Evolutionary conservation across 1,140 invertebrate species (phyloP).

Genomic region (Zaprionus ghesquierei): DNA sequence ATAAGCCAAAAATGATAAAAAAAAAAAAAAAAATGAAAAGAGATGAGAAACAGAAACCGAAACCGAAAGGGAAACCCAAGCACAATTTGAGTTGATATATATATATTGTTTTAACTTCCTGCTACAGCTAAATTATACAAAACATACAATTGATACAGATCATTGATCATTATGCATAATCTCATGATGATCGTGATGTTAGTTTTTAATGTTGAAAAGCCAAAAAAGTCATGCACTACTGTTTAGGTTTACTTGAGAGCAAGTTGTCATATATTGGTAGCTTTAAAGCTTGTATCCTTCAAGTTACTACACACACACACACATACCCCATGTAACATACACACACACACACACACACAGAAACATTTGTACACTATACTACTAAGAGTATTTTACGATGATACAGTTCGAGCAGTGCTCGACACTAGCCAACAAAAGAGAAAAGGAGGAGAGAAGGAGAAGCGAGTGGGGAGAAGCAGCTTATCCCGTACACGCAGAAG

Average conservation of each 20-base stretch:
- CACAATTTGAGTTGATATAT: slow-evolving; percentile 59
- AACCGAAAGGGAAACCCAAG: slow-evolving; percentile 31
- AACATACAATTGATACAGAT: slow-evolving; percentile 22
- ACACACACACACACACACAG: slow-evolving; percentile 35
- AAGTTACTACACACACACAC: slow-evolving; percentile 62
- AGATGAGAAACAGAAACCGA: slow-evolving; percentile 36
- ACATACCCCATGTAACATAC: slow-evolving; percentile 39
- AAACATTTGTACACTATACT: slow-evolving; percentile 50
- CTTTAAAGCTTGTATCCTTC: slow-evolving; percentile 79
- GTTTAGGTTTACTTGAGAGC: slow-evolving; percentile 73
- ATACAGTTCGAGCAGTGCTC: slow-evolving; percentile 64
- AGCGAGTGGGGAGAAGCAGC: slow-evolving; percentile 8
- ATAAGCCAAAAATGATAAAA: slow-evolving; percentile 67
- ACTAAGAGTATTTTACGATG: slow-evolving; percentile 74
- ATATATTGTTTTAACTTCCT: slow-evolving; percentile 58
- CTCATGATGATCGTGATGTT: slow-evolving; percentile 47
- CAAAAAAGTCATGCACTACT: slow-evolving; percentile 76
- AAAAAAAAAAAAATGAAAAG: slow-evolving; percentile 23
- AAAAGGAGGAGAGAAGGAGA: slow-evolving; percentile 7
- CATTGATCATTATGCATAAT: slow-evolving; percentile 3
- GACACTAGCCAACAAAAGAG: slow-evolving; percentile 26
- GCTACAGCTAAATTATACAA: slow-evolving; percentile 45
- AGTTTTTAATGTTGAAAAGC: slow-evolving; percentile 72
- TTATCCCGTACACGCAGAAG: not conserved
- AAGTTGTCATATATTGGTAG: slow-evolving; percentile 77